Evolutionary conservation across 2,113 vertebrate species (phyloP), one percentile per base, ranked within the genome.

Genomic region (Colistium nudipinnis): DNA sequence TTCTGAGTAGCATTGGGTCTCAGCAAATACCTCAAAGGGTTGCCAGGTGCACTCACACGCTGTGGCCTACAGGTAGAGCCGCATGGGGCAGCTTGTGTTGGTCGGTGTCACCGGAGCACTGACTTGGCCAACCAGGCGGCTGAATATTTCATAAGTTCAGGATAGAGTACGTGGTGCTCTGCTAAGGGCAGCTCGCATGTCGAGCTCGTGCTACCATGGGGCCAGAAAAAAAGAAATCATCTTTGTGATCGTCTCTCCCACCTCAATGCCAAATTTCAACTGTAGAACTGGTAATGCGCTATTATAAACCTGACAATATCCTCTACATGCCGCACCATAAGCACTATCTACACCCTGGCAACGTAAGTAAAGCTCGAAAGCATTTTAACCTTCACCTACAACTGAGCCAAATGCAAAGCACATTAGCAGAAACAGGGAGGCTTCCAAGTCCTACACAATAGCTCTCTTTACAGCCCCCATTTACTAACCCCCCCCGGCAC

Each of bases 91-190:
- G 74, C 57, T 45, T 39, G 47, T 76, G 36, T 56, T 70, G 47
- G 66, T 78, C 38, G 35, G 60, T 88, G 79, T 82, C 81, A 74
- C 62, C n/a, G 43, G 62, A 75, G 70, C 69, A 14, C 64, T 82
- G 61, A 59, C 73, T 80, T 77, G 75, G 70, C 76, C 79, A 80
- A 59, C 69, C 30, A 49, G 45, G 65, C 48, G 43, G 48, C 74
- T 87, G 72, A 88, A 87, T 89, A 88, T 87, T 89, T 89, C 69
- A 88, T 85, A 74, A 70, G 57, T 73, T 76, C 63, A 62, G 80
- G 72, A 53, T 31, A 62, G 7, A 66, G 68, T 63, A 61, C 68
- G 53, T 73, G 52, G 60, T 45, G 45, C 62, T 72, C 49, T 17
- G 30, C 77, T 80, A 53, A 24, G 67, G 33, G 62, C 59, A 43